A percentile compares a stretch with the other conserved stretches of the same genome.
These are phyloP conservation scores for Mustela erminea DNA, from an alignment of 2,797 vertebrate genomes.

Conservation along the genomic window DNA sequence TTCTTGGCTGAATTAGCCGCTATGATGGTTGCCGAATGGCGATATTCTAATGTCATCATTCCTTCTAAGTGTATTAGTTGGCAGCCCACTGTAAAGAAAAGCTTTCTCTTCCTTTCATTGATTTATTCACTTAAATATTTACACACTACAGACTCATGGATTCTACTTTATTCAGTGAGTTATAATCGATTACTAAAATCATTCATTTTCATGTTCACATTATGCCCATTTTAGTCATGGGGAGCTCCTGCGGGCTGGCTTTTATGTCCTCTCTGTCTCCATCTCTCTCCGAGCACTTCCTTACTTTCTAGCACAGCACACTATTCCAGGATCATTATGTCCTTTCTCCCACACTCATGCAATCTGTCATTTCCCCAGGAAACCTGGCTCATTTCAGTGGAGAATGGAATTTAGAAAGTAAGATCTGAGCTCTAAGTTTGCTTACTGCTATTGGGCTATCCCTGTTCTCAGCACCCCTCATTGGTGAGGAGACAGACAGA, in stretches of 20 bases:
- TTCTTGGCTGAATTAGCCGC: conserved; percentile 1
- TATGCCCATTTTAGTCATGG: neutral
- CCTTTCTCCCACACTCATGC: neutral
- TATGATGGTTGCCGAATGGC: neutral
- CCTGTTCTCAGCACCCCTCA: neutral
- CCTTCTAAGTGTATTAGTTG: neutral
- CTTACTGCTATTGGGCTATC: neutral
- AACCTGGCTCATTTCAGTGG: neutral
- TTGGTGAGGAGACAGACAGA: neutral
- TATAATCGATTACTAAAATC: neutral
- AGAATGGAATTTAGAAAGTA: neutral
- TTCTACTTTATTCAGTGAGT: neutral
- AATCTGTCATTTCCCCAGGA: neutral
- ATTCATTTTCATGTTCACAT: neutral
- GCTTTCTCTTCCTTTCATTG: neutral
- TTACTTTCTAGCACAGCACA: neutral
- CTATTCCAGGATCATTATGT: neutral
- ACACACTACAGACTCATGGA: neutral
- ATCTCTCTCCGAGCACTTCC: neutral
- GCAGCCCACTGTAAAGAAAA: neutral
- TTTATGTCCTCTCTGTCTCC: neutral
- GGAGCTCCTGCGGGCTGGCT: neutral
- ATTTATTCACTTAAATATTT: neutral
- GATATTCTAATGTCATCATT: neutral
- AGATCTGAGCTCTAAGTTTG: neutral